Base-by-base conservation (phyloP, 2,888 invertebrate species). In the Timandra comae region DNA sequence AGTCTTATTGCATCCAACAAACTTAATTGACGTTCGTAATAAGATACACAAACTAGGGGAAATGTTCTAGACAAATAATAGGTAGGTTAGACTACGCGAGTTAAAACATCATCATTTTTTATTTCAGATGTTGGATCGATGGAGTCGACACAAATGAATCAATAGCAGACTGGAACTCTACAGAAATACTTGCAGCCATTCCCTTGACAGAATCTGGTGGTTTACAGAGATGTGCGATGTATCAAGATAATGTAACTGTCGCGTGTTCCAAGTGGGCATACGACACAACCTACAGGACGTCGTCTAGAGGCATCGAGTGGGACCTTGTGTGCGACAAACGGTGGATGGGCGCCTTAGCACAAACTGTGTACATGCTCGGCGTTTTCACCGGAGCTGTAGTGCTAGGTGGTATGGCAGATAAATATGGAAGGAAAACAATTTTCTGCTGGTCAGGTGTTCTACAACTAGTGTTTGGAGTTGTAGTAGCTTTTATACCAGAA, bases 351-450 rank as follows among this genome's bases (percentile, higher is more conserved):
- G 91, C 95, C 1, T 66, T 93, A 10, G 91, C 93, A 0, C 95
- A 95, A 63, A 90, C 92, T 3, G 63, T 87, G 26, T 93, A 91
- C 63, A 95, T 96, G 95, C 86, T 95, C 52, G 96, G 96, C 8
- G 94, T 94, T 3, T 94, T 95, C 57, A 89, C 91, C 0, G 95
- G 95, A 2, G 94, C 95, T 0, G 91, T 95, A 1, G 89, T 90
- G 0, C 75, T 95, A 19, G 95, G 95, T 4, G 91, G 91, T 29
- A 77, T 95, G 75, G 95, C 95, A 0, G 96, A 96, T 57, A 93
- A 91, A 75, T 89, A 91, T 43, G 95, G 95, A 3, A 87, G 95
- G 19, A 95, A 95, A 68, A 90, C 89, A 0, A 90, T 95, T 45
- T 95, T 94, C 63, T 94, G 92, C 62, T 89, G 91, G 86, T 95